Evolutionary conservation across 1,140 invertebrate species (phyloP).

Genomic region (Eriocheir sinensis): DNA sequence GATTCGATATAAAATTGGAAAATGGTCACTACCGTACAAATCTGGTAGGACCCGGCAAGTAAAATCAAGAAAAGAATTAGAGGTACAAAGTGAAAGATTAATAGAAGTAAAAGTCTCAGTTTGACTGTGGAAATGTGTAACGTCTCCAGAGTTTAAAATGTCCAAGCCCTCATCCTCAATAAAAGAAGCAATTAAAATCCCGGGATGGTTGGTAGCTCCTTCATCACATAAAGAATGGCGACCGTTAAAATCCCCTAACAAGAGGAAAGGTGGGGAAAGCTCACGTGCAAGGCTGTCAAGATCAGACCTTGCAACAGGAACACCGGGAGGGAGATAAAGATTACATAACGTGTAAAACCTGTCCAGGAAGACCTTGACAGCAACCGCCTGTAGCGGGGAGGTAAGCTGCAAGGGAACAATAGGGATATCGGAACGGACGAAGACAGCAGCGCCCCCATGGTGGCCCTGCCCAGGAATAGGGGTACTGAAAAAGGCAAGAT

Average conservation of each 20-base stretch:
- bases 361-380: no score
- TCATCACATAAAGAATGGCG: neutral
- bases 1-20: no score
- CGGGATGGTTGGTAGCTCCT: neutral
- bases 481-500: no score
- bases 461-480: no score
- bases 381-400: no score
- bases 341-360: no score
- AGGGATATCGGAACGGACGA: no score
- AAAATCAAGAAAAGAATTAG: neutral
- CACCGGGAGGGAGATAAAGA: no score
- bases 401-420: no score
- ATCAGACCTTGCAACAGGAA: neutral
- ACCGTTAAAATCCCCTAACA: constrained; percentile 35
- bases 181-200: constrained; percentile 29
- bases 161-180: constrained; percentile 1
- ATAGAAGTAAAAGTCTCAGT: neutral
- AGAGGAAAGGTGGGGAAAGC: neutral
- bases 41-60: neutral
- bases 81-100: neutral
- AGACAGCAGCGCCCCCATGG: no score
- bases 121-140: neutral
- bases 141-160: neutral
- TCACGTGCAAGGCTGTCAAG: neutral
- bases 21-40: constrained; percentile 27